A percentile compares a stretch with the other conserved stretches of the same genome.
Evolutionary conservation across 2,113 vertebrate species (phyloP).

Genomic region (Antechinus stuartii): DNA sequence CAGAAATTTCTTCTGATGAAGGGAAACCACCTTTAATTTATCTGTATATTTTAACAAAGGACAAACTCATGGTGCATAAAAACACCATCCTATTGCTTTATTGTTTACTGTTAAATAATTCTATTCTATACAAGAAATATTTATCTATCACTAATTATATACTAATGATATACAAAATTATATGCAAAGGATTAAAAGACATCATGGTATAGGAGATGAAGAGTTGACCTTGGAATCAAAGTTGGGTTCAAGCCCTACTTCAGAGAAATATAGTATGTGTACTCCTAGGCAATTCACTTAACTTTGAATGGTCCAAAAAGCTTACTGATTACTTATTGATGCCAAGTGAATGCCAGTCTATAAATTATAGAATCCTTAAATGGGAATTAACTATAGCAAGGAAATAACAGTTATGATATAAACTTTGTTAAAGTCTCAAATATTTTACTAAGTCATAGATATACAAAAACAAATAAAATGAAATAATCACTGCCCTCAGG

Average conservation of each 20-base stretch:
- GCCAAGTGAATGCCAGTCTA: neutral
- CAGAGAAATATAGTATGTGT: neutral
- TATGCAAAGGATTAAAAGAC: too few species aligned
- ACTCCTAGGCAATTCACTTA: neutral
- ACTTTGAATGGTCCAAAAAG: neutral
- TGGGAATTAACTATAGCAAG: neutral
- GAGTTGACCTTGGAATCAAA: neutral
- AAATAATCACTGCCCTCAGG: neutral
- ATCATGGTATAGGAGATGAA: neutral
- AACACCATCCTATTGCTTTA: neutral
- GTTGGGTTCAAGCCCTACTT: neutral
- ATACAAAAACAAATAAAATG: neutral
- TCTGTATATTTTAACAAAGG: neutral
- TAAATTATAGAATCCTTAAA: neutral
- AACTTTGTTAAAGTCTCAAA: neutral
- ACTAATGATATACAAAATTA: too few species aligned
- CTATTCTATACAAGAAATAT: neutral
- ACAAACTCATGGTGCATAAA: neutral
- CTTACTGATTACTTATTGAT: neutral
- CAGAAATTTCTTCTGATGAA: neutral
- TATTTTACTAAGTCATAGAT: neutral
- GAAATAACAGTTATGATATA: neutral
- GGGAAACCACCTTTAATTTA: conserved; percentile 5
- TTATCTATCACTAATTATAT: neutral
- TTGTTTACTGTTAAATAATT: neutral